A percentile compares a stretch with the other conserved stretches of the same genome.
Evolutionary conservation across 2,113 vertebrate genomes (phyloP).

Genomic region (Fregetta grallaria): DNA sequence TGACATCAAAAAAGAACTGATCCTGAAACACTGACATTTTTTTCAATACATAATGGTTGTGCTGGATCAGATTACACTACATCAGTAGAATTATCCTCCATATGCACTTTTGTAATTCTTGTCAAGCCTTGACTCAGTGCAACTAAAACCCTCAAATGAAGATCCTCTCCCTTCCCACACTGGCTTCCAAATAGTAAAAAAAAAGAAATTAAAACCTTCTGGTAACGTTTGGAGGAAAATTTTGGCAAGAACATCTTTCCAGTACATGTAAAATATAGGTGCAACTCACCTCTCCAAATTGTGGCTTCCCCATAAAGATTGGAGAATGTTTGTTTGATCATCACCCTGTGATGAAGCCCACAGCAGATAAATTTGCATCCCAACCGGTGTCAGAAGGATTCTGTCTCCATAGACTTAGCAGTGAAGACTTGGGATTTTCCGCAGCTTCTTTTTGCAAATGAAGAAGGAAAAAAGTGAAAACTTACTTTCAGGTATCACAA

Average conservation of each 20-base stretch:
- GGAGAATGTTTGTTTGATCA: neutral
- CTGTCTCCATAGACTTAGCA: neutral
- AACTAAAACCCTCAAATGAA: neutral
- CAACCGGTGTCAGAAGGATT: neutral
- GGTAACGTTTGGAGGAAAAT: neutral
- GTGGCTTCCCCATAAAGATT: neutral
- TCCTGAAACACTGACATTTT: neutral
- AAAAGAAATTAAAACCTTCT: neutral
- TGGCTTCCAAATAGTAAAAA: neutral
- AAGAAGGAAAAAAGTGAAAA: neutral
- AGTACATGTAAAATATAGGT: neutral
- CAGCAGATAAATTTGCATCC: neutral
- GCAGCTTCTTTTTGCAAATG: neutral
- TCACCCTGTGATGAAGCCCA: neutral
- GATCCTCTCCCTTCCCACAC: neutral
- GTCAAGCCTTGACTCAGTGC: neutral
- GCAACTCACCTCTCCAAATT: neutral
- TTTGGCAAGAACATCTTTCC: neutral
- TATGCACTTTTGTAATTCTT: neutral
- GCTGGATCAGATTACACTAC: neutral
- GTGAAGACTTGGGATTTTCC: neutral
- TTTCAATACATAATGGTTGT: neutral
- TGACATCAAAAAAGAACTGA: neutral
- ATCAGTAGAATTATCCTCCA: neutral
- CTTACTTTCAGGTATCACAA: neutral